phyloP scores from a whole-genome alignment of 2,797 vertebrate species.

The Epinephelus coioides region DNA sequence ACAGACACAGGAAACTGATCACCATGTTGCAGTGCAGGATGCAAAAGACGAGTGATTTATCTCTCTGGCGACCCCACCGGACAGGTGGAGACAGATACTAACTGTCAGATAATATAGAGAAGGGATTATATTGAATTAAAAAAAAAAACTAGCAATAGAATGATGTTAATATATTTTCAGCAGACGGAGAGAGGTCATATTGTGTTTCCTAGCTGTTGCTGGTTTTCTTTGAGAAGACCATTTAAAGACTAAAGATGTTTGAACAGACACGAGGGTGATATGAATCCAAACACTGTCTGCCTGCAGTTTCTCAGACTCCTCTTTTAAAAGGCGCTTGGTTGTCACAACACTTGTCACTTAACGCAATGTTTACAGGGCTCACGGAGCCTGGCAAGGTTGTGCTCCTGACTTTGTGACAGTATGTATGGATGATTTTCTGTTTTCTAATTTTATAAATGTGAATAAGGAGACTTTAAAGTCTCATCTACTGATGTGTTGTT shows the following conservation, averaged over 20 bases:
- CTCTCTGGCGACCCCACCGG: slow-evolving; percentile 65
- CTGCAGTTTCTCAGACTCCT: slow-evolving; percentile 75
- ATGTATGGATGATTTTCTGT: slow-evolving; percentile 47
- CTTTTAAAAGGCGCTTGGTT: slow-evolving; percentile 75
- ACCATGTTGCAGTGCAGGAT: slow-evolving; percentile 72
- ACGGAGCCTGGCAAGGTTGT: slow-evolving; percentile 60
- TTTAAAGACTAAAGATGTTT: slow-evolving; percentile 73
- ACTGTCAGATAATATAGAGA: slow-evolving; percentile 45
- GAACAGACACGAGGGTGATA: slow-evolving; percentile 56
- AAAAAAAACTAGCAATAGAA: slow-evolving; percentile 45
- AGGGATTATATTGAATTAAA: slow-evolving; percentile 23
- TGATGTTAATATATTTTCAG: slow-evolving; percentile 58
- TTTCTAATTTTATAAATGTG: slow-evolving; percentile 71
- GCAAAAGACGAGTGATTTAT: slow-evolving; percentile 67
- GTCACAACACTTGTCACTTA: slow-evolving; percentile 82
- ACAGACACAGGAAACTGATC: slow-evolving; percentile 80
- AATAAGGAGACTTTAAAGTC: slow-evolving; percentile 70
- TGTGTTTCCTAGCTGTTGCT: slow-evolving; percentile 46
- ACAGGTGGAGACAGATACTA: slow-evolving; percentile 62
- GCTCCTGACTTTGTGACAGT: slow-evolving; percentile 70
- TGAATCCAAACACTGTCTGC: slow-evolving; percentile 74
- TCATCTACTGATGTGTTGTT: slow-evolving; percentile 60
- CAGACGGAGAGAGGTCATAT: slow-evolving; percentile 42
- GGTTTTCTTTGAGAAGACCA: slow-evolving; percentile 66
- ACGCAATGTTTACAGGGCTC: slow-evolving; percentile 78